Evolutionary conservation across 1,140 invertebrate species (phyloP).

Genomic region (Acyrthosiphon pisum): DNA sequence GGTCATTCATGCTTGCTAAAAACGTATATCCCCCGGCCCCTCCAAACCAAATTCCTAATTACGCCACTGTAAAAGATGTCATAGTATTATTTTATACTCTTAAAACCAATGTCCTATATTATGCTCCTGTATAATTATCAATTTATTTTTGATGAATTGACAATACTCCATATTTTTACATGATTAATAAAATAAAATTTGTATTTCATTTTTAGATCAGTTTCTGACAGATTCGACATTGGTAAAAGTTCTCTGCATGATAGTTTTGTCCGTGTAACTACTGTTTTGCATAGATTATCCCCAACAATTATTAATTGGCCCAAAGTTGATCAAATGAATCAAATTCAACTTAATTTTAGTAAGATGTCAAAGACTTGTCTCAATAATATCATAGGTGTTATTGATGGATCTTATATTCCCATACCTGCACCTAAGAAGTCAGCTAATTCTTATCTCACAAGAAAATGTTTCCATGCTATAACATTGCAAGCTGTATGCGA

Average conservation of each 20-base stretch:
- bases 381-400: neutral
- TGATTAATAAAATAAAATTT: neutral
- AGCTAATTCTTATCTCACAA: neutral
- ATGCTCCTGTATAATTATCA: no score
- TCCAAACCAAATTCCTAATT: no score
- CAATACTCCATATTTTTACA: no score
- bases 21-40: no score
- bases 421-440: neutral
- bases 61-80: no score
- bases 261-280: neutral
- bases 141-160: no score
- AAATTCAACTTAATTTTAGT: neutral
- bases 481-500: neutral
- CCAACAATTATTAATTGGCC: neutral
- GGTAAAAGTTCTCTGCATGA: neutral
- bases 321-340: neutral
- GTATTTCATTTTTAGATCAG: neutral
- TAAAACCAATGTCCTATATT: no score
- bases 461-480: slow-evolving; percentile 12
- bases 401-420: neutral
- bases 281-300: neutral
- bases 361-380: neutral
- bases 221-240: slow-evolving; percentile 5
- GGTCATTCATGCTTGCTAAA: no score
- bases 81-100: no score